Evolutionary conservation across 2,113 vertebrate species (phyloP), one percentile per base, ranked within the genome.

Genomic region (Lucifuga dentata): DNA sequence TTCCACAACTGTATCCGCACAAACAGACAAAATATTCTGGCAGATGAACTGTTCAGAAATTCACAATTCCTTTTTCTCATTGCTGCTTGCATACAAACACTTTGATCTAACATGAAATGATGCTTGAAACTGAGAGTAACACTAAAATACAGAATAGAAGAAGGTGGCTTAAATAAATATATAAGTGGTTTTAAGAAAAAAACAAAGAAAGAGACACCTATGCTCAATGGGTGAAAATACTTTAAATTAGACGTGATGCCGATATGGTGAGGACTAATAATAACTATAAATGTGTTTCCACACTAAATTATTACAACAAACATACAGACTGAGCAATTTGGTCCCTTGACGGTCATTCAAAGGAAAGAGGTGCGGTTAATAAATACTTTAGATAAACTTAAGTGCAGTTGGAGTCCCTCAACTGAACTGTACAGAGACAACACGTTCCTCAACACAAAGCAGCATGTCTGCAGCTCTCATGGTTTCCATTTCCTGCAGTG

Each of bases 161-260:
- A 69, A 59, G 43, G 11, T 16, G 11, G 19, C 39, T 73, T 51
- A 12, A 82, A 86, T 84, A 88, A 86, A 89, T 88, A 89, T 67
- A 78, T 88, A 71, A 85, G 85, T 86, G 84, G 85, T 77, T 80
- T 26, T 51, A 71, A 48, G 44, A 23, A 71, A 16, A 41, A 69
- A 35, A 35, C 38, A n/a, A 13, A 62, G 17, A 68, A 20, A 68
- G 33, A 56, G 44, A 78, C 19, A 23, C 24, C 39, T 57, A 21
- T 69, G 51, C 56, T 32, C 52, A 50, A 46, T 51, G 20, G 65
- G 35, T 70, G 59, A 32, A 64, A 87, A 81, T 81, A 87, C 82
- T 81, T 81, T 5, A 68, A 74, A 59, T 11, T 58, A 80, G 66
- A 69, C 60, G 17, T 32, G 11, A n/a, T 26, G 61, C 43, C 23